phyloP scores from a whole-genome alignment of 2,888 invertebrate genomes.

The Lingula anatina region DNA sequence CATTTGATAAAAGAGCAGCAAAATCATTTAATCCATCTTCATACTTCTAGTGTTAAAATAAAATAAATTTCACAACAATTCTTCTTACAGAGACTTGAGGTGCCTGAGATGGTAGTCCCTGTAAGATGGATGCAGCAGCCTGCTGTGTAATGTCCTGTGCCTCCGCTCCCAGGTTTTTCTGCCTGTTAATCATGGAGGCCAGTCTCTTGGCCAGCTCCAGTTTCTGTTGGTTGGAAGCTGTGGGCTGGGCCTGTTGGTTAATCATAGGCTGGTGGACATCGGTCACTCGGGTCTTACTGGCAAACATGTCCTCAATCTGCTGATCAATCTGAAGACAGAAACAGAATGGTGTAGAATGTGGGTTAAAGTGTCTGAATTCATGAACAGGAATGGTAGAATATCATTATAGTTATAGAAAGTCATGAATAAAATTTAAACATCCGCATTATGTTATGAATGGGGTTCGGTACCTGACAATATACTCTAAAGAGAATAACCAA shows the following conservation, averaged over 20 bases:
- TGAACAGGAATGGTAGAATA: too few species aligned
- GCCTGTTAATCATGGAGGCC: constrained; percentile 84
- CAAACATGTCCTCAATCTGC: constrained; percentile 92
- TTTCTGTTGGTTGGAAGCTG: constrained; percentile 36
- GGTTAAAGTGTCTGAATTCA: too few species aligned
- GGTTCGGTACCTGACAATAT: too few species aligned
- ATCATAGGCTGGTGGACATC: constrained; percentile 59
- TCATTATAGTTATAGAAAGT: too few species aligned
- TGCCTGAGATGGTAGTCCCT: constrained; percentile 38
- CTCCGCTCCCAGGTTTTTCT: constrained; percentile 78
- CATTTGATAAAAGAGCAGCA: too few species aligned
- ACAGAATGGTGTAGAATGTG: too few species aligned
- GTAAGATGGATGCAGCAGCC: constrained; percentile 83
- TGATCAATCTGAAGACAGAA: constrained; percentile 69
- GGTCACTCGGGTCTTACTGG: constrained; percentile 80
- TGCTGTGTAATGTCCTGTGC: constrained; percentile 86
- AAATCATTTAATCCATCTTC: too few species aligned
- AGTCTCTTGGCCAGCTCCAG: constrained; percentile 80
- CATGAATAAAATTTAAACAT: too few species aligned
- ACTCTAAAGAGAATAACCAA: too few species aligned
- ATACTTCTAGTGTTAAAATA: too few species aligned
- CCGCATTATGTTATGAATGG: too few species aligned
- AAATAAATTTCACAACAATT: too few species aligned
- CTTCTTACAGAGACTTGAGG: constrained; percentile 49
- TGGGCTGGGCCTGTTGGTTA: constrained; percentile 12